Evolutionary conservation across 1,140 invertebrate genomes (phyloP).

Genomic region (Magallana gigas): DNA sequence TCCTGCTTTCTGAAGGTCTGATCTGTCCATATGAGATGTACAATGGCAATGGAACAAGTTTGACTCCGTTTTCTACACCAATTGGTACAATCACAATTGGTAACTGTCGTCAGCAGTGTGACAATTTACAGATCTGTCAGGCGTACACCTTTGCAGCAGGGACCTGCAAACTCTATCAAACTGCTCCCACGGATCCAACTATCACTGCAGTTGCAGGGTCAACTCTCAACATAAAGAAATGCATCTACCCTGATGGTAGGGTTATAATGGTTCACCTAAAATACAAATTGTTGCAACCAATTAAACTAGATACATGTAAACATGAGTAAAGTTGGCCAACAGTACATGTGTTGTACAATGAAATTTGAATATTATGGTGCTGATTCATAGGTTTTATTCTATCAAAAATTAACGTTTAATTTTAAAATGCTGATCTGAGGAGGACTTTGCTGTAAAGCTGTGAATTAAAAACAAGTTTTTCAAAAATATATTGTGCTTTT

Average conservation of each 20-base stretch:
- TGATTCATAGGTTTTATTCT: too few relatives aligned
- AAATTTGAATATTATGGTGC: too few relatives aligned
- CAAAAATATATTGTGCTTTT: too few relatives aligned
- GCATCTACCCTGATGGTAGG: not conserved
- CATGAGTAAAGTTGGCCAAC: too few relatives aligned
- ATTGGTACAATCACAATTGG: not conserved
- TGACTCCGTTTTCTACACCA: not conserved
- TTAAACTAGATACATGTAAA: too few relatives aligned
- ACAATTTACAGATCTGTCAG: not conserved
- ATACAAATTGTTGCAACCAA: too few relatives aligned
- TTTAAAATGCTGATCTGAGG: too few relatives aligned
- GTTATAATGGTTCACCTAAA: too few relatives aligned
- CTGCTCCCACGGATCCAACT: not conserved
- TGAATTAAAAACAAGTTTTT: too few relatives aligned
- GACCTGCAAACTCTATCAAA: not conserved
- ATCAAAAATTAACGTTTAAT: too few relatives aligned
- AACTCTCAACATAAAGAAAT: slow-evolving; percentile 5
- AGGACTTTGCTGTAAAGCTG: too few relatives aligned
- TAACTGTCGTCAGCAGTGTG: not conserved
- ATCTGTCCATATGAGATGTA: slow-evolving; percentile 34
- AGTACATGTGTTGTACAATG: too few relatives aligned
- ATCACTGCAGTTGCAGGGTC: not conserved
- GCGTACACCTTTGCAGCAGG: not conserved
- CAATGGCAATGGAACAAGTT: not conserved
- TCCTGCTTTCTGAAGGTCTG: not conserved